Conservation (phyloP, 1,140 invertebrate genomes). For the Octopus sinensis region DNA sequence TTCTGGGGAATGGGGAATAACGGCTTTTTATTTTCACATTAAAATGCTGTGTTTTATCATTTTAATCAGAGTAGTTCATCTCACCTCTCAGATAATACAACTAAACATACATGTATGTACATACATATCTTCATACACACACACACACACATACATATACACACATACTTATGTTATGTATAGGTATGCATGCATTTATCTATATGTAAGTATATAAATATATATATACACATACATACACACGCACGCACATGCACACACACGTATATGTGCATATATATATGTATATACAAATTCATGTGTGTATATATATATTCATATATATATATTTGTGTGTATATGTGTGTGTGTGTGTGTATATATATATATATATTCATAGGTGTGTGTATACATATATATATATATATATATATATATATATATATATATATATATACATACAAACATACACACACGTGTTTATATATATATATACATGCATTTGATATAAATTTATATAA, state of each 20-base stretch:
- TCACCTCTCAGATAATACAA: no score
- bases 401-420: neutral
- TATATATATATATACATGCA: neutral
- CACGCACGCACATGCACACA: neutral
- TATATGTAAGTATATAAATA: neutral
- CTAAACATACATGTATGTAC: no score
- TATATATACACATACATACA: neutral
- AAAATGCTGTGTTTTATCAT: no score
- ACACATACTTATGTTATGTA: neutral
- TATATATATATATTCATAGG: neutral
- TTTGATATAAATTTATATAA: no score
- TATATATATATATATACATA: neutral
- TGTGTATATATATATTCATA: neutral
- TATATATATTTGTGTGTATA: neutral
- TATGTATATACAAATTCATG: neutral
- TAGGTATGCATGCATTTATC: neutral
- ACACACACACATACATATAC: neutral
- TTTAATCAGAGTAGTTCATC: no score
- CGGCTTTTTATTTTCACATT: no score
- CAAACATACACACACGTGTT: no score
- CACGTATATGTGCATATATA: neutral
- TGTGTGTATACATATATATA: neutral
- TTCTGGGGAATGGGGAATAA: no score
- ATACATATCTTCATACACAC: neutral
- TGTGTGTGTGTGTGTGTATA: neutral